Percentiles rank a stretch among this genome's conserved stretches.
These are phyloP conservation scores for Dryas iulia DNA, from an alignment of 1,140 invertebrate species.

Conservation along the genomic window DNA sequence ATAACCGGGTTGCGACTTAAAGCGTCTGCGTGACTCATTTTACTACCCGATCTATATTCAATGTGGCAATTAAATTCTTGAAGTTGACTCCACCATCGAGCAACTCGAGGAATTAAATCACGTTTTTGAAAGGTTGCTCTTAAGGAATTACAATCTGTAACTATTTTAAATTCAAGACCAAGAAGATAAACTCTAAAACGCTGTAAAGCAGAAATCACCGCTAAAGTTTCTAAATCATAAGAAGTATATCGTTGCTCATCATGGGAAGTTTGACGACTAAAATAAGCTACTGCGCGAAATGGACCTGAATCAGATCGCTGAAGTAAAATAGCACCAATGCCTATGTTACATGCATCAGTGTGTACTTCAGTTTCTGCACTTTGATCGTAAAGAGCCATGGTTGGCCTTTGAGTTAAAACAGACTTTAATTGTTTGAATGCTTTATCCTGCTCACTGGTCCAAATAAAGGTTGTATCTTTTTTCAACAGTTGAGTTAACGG, in stretches of 20 bases:
- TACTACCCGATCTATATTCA: neutral
- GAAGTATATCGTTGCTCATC: constrained; percentile 21
- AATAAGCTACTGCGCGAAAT: constrained; percentile 24
- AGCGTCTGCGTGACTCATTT: neutral
- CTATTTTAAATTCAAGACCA: constrained; percentile 19
- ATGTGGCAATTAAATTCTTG: constrained; percentile 8
- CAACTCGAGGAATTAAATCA: constrained; percentile 3
- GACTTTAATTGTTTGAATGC: constrained; percentile 28
- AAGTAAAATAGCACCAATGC: constrained; percentile 28
- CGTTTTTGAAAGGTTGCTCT: neutral
- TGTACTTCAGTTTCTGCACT: constrained; percentile 46
- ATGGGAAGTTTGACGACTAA: constrained; percentile 21
- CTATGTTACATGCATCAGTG: constrained; percentile 41
- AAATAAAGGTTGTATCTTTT: constrained; percentile 34
- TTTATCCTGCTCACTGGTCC: constrained; percentile 21
- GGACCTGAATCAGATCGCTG: neutral
- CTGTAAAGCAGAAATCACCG: constrained; percentile 10
- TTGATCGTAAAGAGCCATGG: constrained; percentile 51
- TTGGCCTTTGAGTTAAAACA: constrained; percentile 32
- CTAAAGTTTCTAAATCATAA: constrained; percentile 29
- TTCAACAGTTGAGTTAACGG: constrained; percentile 45
- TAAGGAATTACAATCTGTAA: constrained; percentile 12
- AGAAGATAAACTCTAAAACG: constrained; percentile 20
- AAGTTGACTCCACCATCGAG: constrained; percentile 1
- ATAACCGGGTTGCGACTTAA: neutral